A percentile compares a stretch with the other conserved stretches of the same genome.
Conservation (phyloP, 2,888 invertebrate genomes). For the Imbricaverruca yamaguchii region DNA sequence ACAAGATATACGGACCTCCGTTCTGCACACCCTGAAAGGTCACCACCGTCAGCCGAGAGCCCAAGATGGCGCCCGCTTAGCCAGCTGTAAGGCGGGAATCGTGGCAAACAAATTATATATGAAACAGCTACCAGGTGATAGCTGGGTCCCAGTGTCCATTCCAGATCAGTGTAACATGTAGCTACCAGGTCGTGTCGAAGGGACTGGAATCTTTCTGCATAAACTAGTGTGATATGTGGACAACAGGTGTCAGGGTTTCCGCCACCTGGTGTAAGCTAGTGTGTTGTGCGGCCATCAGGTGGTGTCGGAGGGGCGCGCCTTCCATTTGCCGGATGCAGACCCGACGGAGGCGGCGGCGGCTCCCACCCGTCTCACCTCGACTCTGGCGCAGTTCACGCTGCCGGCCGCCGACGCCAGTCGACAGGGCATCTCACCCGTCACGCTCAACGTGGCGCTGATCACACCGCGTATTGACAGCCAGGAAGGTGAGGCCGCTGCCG, state of each 20-base stretch:
- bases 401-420: background rate
- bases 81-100: too few species aligned
- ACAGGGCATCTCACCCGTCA: background rate
- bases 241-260: background rate
- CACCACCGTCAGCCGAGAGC: too few species aligned
- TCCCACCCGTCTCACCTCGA: background rate
- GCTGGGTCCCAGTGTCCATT: too few species aligned
- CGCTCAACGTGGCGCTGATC: constrained; percentile 4
- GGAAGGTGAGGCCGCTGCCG: background rate
- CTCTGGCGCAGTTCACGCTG: background rate
- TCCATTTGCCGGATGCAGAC: background rate
- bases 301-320: background rate
- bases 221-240: background rate
- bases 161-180: too few species aligned
- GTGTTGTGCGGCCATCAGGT: background rate
- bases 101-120: too few species aligned
- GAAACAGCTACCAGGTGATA: too few species aligned
- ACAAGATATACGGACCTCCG: too few species aligned
- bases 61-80: too few species aligned
- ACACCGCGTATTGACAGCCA: background rate
- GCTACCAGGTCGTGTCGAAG: too few species aligned
- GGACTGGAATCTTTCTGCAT: too few species aligned
- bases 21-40: too few species aligned
- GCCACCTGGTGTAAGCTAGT: background rate
- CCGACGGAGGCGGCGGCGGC: background rate